A percentile compares a stretch with the other conserved stretches of the same genome.
These are phyloP conservation scores for Luidia sarsii DNA, from an alignment of 53 echinoderm and acorn worm species.

Conservation along the genomic window DNA sequence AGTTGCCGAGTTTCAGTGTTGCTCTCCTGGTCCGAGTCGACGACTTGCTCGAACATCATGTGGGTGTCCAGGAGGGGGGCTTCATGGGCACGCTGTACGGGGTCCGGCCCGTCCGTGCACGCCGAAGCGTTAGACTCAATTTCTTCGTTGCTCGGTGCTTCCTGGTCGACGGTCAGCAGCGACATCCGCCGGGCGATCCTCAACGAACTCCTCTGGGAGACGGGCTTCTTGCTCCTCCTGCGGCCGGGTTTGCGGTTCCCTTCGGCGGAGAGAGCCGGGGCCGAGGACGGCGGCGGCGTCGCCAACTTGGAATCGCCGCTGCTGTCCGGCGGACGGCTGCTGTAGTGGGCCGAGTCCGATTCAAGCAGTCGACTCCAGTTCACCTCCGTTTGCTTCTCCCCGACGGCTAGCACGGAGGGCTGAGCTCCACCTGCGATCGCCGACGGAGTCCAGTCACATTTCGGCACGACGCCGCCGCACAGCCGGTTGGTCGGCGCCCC, in stretches of 20 bases:
- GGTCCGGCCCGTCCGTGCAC: too few relatives aligned
- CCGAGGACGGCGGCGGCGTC: not conserved
- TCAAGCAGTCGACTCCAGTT: slow-evolving; percentile 1
- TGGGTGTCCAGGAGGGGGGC: too few relatives aligned
- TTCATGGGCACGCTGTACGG: too few relatives aligned
- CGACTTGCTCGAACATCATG: too few relatives aligned
- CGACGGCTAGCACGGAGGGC: not conserved
- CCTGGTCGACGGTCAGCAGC: too few relatives aligned
- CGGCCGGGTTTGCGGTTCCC: not conserved
- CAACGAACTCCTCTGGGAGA: slow-evolving; percentile 15
- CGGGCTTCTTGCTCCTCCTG: not conserved
- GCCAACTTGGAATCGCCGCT: too few relatives aligned
- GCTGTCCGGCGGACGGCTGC: not conserved
- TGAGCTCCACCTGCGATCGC: not conserved
- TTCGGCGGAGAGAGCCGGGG: not conserved
- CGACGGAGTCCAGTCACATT: not conserved
- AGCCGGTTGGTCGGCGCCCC: not conserved
- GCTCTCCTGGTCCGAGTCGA: too few relatives aligned
- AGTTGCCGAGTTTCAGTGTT: too few relatives aligned
- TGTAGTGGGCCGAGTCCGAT: not conserved
- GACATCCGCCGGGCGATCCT: slow-evolving; percentile 44
- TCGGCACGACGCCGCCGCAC: not conserved
- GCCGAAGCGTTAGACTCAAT: too few relatives aligned
- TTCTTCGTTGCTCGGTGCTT: too few relatives aligned
- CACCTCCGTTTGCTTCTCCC: not conserved